phyloP scores from a whole-genome alignment of 2,888 invertebrate genomes.

The Dromius quadrimaculatus region DNA sequence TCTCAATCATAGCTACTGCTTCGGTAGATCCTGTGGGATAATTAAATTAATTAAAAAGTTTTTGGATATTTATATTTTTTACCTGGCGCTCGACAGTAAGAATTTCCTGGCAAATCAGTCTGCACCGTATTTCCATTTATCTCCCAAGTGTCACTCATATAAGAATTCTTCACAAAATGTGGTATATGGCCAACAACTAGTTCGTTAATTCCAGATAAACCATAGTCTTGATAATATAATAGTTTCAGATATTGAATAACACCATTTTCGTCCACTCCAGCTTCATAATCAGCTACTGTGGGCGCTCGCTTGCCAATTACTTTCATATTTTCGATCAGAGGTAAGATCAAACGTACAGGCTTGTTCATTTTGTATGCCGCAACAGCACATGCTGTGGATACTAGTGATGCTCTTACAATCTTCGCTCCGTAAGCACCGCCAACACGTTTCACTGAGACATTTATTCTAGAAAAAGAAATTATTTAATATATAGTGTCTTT shows the following conservation, averaged over 20 bases:
- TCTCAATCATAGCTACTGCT: constrained; percentile 73
- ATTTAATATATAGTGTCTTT: too few species aligned
- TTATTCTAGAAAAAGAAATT: constrained; percentile 73
- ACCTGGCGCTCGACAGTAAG: constrained; percentile 75
- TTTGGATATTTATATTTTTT: constrained; percentile 52
- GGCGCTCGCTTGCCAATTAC: constrained; percentile 75
- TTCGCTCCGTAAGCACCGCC: constrained; percentile 89
- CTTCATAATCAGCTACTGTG: constrained; percentile 73
- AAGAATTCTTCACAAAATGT: constrained; percentile 70
- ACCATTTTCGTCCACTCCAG: constrained; percentile 72
- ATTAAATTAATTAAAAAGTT: background rate
- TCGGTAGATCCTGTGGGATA: constrained; percentile 71
- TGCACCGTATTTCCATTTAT: constrained; percentile 65
- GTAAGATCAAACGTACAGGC: constrained; percentile 78
- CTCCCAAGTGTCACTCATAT: constrained; percentile 68
- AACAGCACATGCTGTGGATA: constrained; percentile 76
- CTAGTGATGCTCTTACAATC: constrained; percentile 72
- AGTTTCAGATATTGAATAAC: constrained; percentile 75
- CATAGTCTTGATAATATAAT: constrained; percentile 69
- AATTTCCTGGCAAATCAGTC: constrained; percentile 74
- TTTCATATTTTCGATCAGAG: constrained; percentile 78
- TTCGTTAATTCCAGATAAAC: constrained; percentile 69
- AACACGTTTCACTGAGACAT: constrained; percentile 77
- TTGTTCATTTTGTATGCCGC: constrained; percentile 72
- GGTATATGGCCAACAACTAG: constrained; percentile 61